A percentile compares a stretch with the other conserved stretches of the same genome.
These are phyloP conservation scores for Gephyroberyx darwinii DNA, from an alignment of 2,797 vertebrate genomes.

Conservation along the genomic window DNA sequence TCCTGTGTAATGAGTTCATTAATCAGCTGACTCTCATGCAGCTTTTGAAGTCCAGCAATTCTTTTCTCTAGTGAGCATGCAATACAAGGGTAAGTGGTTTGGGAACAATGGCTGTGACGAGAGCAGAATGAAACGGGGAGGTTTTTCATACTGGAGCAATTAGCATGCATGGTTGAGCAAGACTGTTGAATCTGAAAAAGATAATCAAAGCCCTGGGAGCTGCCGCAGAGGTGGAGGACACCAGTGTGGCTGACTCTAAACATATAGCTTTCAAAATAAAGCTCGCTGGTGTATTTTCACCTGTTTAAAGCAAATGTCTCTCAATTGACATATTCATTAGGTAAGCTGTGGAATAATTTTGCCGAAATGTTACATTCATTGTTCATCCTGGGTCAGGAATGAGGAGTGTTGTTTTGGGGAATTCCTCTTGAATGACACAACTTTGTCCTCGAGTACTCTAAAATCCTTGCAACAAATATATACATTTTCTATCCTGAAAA, in stretches of 20 bases:
- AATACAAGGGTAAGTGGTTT: not conserved
- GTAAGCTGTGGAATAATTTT: not conserved
- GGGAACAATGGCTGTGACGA: constrained; percentile 52
- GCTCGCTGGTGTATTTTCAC: no score
- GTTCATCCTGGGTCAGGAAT: no score
- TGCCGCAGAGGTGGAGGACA: constrained; percentile 11
- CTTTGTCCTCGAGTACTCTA: no score
- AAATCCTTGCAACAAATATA: no score
- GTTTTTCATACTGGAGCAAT: constrained; percentile 71
- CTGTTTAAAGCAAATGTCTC: no score
- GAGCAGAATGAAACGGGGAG: constrained; percentile 38
- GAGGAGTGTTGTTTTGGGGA: no score
- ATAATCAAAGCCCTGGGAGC: constrained; percentile 22
- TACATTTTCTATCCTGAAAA: no score
- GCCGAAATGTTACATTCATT: not conserved
- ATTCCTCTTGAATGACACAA: no score
- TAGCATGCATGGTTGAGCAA: constrained; percentile 58
- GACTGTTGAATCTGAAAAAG: constrained; percentile 43
- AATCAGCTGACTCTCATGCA: constrained; percentile 16
- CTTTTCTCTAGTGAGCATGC: not conserved
- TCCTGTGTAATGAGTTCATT: not conserved
- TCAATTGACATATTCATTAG: not conserved
- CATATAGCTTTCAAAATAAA: not conserved
- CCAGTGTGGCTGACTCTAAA: not conserved
- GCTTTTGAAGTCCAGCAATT: not conserved